Evolutionary conservation across 1,140 invertebrate species (phyloP), one percentile per base, ranked within the genome.

Genomic region (Streblospio benedicti): DNA sequence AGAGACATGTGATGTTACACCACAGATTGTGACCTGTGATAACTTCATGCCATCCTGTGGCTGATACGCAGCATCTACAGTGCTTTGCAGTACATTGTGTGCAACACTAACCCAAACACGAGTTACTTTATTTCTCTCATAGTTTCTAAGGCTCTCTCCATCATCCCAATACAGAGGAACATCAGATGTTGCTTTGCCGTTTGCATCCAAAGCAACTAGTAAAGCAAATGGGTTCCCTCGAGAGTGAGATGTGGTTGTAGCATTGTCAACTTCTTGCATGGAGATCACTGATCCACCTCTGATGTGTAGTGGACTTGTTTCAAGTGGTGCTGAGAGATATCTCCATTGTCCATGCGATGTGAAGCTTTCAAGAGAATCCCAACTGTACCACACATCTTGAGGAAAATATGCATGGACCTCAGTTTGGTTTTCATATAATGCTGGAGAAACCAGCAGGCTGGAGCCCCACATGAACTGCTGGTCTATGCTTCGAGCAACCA

Each of bases 401-500:
- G 89, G 90, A 63, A 91, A 79, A 67, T 89, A 90, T 2, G 83
- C 82, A 1, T 74, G 68, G 1, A 86, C 78, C 0, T 68, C 68
- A 16, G 66, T 67, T 4, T 63, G 59, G 23, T 62, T 77, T 53
- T 61, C 4, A 35, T 18, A 60, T n/a, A 20, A 20, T 16, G 41
- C 85, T 12, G 90, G 89, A 25, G 84, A 76, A 44, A 94, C 84
- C 79, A 93, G 83, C 1, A 93, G 64, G 45, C 81, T 77, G 14
- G 82, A 76, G 20, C 90, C 90, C 82, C 90, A 87, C 65, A 93
- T 76, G 73, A 93, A 93, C 74, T 91, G 86, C 1, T 81, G 79
- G 72, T 92, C 89, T 47, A 93, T 84, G 20, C 75, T 71, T 68
- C 85, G 86, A 0, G 89, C 88, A 4, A 73, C 73, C 12, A 65